Percentiles rank a stretch among this genome's conserved stretches.
These are phyloP conservation scores for Petromus typicus DNA, from an alignment of 2,113 vertebrate genomes.

Conservation along the genomic window DNA sequence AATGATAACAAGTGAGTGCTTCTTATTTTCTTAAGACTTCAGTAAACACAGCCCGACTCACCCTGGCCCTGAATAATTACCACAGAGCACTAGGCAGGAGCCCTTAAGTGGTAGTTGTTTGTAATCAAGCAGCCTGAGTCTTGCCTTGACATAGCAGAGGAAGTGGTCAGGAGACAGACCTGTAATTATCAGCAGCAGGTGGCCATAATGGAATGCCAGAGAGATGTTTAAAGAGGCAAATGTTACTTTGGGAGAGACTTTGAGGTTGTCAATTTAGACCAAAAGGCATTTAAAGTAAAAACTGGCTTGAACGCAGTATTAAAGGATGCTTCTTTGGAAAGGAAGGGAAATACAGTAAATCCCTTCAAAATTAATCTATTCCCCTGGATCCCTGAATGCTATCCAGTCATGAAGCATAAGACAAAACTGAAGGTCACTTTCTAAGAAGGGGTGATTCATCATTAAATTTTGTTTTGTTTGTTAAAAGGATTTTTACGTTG, in stretches of 20 bases:
- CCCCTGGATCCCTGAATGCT: background rate
- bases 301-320: background rate
- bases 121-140: conserved; percentile 67
- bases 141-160: conserved; percentile 80
- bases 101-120: conserved; percentile 69
- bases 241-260: conserved; percentile 77
- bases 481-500: conserved; percentile 17
- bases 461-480: background rate
- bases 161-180: conserved; percentile 80
- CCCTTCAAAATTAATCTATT: conserved; percentile 24
- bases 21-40: conserved; percentile 56
- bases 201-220: conserved; percentile 83
- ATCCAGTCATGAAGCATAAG: conserved; percentile 2
- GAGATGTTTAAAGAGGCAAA: conserved; percentile 81
- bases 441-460: conserved; percentile 28
- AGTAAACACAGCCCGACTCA: conserved; percentile 13
- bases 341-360: conserved; percentile 55
- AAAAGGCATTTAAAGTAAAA: conserved; percentile 63
- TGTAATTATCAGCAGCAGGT: conserved; percentile 88
- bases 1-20: conserved; percentile 63
- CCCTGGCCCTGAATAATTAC: conserved; percentile 66
- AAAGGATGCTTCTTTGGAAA: conserved; percentile 64
- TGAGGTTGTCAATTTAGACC: conserved; percentile 67
- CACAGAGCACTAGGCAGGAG: background rate
- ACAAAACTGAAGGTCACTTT: background rate